Base-by-base conservation (phyloP, 2,113 vertebrate genomes). In the Typhlomys cinereus region DNA sequence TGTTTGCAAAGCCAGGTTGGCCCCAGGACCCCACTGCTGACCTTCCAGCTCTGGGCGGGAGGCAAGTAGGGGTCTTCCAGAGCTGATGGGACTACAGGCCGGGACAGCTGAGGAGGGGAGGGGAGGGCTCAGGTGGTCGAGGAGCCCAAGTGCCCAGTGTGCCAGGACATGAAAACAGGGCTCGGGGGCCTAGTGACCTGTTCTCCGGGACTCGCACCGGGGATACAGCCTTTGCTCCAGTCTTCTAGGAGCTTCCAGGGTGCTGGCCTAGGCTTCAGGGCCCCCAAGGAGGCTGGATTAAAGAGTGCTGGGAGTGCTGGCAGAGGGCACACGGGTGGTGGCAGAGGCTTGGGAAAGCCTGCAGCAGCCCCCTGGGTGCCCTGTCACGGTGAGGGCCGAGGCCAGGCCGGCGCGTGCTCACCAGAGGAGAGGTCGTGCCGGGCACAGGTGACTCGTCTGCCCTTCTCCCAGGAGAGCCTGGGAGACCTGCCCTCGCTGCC, bases 401-500 rank as follows among this genome's bases (percentile, higher is more conserved):
- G 25, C 18, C 74, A 36, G 14, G 36, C 25, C n/a, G 39, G 81
- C 2, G n/a, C n/a, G n/a, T n/a, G 44, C 4, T 62, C 23, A 29
- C 25, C 61, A 50, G n/a, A 36, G 61, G 27, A 8, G 7, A 6
- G 39, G 9, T 66, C 29, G 9, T 14, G 57, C 34, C 29, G 41
- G 61, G 62, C 0, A n/a, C 29, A 21, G 13, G n/a, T 29, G 5
- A 13, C 4, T 13, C 6, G n/a, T 95, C 39, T 15, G 0, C 46
- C 57, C 85, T 52, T 73, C 61, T 88, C 21, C 23, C 98, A 99
- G 99, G 98, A 97, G 4, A 99, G 98, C 95, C 98, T 99, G 46
- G 99, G 99, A 6, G 99, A 99, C 74, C 99, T 99, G 96, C 95
- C 98, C 0, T 99, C 99, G 11, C 98, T 99, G 39, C 97, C 95